Evolutionary conservation across 2,797 vertebrate species (phyloP).

Genomic region (Garrulus glandarius): DNA sequence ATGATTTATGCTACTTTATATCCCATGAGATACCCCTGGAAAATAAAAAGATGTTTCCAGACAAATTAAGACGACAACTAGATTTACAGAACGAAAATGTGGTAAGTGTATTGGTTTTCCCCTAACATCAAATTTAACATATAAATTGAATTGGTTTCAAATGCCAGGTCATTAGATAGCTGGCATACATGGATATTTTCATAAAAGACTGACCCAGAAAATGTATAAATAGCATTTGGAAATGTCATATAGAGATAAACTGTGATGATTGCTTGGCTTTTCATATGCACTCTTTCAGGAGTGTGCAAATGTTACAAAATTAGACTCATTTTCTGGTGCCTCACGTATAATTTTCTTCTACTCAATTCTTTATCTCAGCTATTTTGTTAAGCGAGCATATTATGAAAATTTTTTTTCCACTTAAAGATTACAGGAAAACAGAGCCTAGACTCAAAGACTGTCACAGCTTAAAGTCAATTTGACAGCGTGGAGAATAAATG

Average conservation of each 20-base stretch:
- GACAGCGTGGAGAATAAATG: not conserved
- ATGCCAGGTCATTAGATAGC: slow-evolving; percentile 37
- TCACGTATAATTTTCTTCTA: not conserved
- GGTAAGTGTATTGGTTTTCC: not conserved
- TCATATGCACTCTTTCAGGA: not conserved
- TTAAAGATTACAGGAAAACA: not conserved
- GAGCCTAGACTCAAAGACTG: not conserved
- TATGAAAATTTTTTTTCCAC: not conserved
- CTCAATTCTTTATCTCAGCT: not conserved
- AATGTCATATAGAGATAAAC: slow-evolving; percentile 41
- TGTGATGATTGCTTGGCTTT: not conserved
- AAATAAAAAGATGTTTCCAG: slow-evolving; percentile 20
- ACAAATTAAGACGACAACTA: slow-evolving; percentile 18
- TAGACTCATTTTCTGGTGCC: not conserved
- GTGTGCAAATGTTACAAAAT: slow-evolving; percentile 1
- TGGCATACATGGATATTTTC: not conserved
- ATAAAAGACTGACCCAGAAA: slow-evolving; percentile 41
- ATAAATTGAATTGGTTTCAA: slow-evolving; percentile 54
- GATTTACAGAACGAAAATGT: not conserved
- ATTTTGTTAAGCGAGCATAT: not conserved
- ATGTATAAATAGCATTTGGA: slow-evolving; percentile 42
- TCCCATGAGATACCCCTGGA: not conserved
- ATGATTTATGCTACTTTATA: slow-evolving; percentile 4
- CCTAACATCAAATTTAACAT: slow-evolving; percentile 36
- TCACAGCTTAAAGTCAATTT: not conserved